phyloP scores from a whole-genome alignment of 2,113 vertebrate genomes.

The Ceyx cyanopectus region DNA sequence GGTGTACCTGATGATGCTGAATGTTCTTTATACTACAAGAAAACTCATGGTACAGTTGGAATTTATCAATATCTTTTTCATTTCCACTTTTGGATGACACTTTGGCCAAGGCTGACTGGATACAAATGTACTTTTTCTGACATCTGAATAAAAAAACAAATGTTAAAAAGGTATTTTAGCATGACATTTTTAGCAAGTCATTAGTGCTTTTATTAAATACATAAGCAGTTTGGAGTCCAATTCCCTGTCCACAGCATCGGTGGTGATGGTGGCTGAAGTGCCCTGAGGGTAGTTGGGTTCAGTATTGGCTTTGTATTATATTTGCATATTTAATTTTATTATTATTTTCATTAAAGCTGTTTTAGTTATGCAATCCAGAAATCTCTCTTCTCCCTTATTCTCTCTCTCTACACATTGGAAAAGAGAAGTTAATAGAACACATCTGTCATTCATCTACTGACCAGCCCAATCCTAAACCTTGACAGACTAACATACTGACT shows the following conservation, averaged over 20 bases:
- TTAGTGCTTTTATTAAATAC: neutral
- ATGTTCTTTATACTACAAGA: slow-evolving; percentile 86
- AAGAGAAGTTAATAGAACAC: neutral
- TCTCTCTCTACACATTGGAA: neutral
- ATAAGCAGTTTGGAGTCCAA: neutral
- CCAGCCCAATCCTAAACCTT: neutral
- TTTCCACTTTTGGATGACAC: slow-evolving; percentile 87
- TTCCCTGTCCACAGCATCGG: too few relatives aligned
- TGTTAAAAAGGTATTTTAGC: neutral
- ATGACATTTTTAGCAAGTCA: neutral
- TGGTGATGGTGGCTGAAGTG: too few relatives aligned
- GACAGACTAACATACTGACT: neutral
- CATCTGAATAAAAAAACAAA: slow-evolving; percentile 79
- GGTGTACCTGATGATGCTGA: slow-evolving; percentile 91
- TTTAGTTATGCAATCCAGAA: neutral
- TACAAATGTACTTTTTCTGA: slow-evolving; percentile 82
- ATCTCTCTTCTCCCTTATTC: neutral
- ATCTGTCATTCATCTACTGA: neutral
- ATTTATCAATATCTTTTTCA: slow-evolving; percentile 90
- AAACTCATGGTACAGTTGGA: slow-evolving; percentile 92
- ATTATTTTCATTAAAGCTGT: too few relatives aligned
- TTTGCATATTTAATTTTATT: too few relatives aligned
- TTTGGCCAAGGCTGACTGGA: slow-evolving; percentile 92
- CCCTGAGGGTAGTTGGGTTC: too few relatives aligned
- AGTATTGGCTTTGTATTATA: too few relatives aligned